Evolutionary conservation across 2,113 vertebrate species (phyloP).

Genomic region (Aldabrachelys gigantea): DNA sequence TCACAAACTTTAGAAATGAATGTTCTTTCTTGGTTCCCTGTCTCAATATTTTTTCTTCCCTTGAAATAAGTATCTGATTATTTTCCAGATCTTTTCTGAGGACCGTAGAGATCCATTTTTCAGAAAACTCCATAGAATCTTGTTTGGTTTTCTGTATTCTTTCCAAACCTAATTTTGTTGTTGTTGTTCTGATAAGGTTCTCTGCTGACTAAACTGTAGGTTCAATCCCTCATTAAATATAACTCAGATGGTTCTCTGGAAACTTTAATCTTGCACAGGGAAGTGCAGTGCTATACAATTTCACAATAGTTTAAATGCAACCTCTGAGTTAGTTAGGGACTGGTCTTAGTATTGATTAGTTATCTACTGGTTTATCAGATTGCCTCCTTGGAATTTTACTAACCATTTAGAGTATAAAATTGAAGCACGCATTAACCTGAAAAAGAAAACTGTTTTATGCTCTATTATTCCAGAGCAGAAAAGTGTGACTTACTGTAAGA

Average conservation of each 20-base stretch:
- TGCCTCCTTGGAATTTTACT: constrained; percentile 15
- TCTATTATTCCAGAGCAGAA: background rate
- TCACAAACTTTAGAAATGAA: background rate
- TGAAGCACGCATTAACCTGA: background rate
- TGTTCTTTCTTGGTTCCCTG: background rate
- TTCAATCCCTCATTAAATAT: too few species aligned
- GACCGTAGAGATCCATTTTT: background rate
- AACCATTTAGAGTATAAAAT: background rate
- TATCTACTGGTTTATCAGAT: constrained; percentile 11
- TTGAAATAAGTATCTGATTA: background rate
- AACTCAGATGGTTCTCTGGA: background rate
- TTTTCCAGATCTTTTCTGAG: background rate
- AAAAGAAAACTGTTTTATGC: background rate
- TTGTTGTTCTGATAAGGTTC: background rate
- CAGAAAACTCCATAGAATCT: background rate
- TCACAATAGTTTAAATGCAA: constrained; percentile 20
- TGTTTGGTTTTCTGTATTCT: background rate
- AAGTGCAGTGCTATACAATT: background rate
- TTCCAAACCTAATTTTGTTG: background rate
- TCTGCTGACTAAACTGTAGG: background rate
- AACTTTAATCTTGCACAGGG: constrained; percentile 19
- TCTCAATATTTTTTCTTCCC: background rate
- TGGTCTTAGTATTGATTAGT: background rate
- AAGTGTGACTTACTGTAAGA: background rate
- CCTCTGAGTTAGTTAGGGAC: background rate